Conservation (phyloP, 2,113 vertebrate species). For the Plotosus lineatus region DNA sequence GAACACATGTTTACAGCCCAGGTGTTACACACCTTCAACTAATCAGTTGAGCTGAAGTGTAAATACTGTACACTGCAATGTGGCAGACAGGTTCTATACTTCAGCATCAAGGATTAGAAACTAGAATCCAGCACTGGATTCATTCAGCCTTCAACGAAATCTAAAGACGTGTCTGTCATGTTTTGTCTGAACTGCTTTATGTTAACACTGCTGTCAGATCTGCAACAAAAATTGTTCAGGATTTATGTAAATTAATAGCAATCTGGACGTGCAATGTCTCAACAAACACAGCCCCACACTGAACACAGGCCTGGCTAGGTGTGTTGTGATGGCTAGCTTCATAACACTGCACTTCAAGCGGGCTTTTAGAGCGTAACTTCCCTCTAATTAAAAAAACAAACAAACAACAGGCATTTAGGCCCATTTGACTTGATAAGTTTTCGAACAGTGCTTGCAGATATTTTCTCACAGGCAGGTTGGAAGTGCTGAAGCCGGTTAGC, state of each 20-base stretch:
- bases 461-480: background rate
- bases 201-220: background rate
- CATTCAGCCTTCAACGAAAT: background rate
- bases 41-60: background rate
- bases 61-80: too few species aligned
- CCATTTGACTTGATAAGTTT: background rate
- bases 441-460: background rate
- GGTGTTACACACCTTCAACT: background rate
- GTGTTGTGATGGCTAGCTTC: background rate
- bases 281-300: background rate
- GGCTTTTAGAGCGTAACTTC: background rate
- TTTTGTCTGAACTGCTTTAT: background rate
- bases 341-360: conserved; percentile 3
- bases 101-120: background rate
- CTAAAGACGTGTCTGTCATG: background rate
- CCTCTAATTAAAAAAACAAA: background rate
- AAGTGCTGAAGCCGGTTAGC: background rate
- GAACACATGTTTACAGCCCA: background rate
- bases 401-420: background rate
- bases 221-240: background rate
- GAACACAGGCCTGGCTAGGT: background rate
- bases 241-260: background rate
- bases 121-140: background rate
- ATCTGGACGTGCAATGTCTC: background rate
- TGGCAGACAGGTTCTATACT: too few species aligned